Conservation (phyloP, 2,888 invertebrate genomes). For the Dynastes tityus region DNA sequence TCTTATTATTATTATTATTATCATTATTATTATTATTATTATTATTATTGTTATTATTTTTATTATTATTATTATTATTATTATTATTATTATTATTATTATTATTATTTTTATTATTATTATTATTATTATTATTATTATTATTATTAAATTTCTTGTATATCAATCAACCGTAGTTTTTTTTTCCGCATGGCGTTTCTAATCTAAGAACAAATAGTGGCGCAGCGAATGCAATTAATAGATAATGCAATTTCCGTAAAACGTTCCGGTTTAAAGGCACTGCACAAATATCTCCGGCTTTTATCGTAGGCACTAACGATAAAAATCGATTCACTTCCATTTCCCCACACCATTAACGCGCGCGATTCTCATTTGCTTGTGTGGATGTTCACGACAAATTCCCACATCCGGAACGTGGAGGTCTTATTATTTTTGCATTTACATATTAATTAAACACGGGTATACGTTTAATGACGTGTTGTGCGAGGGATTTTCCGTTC, state of each 20-base stretch:
- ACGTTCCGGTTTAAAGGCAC: not conserved
- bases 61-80: too few relatives aligned
- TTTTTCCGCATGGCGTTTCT: too few relatives aligned
- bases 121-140: too few relatives aligned
- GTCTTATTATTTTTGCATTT: conserved; percentile 36
- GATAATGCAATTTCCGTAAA: conserved; percentile 24
- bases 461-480: not conserved
- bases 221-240: conserved; percentile 5
- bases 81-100: too few relatives aligned
- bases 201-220: not conserved
- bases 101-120: too few relatives aligned
- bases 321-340: conserved; percentile 12
- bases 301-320: not conserved
- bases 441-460: conserved; percentile 35
- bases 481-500: conserved; percentile 3
- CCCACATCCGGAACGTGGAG: not conserved
- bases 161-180: too few relatives aligned
- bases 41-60: too few relatives aligned
- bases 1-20: too few relatives aligned
- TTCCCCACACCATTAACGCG: not conserved
- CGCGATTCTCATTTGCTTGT: not conserved
- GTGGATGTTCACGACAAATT: conserved; percentile 4
- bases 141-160: too few relatives aligned
- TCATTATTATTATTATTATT: too few relatives aligned
- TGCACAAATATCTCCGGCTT: not conserved